A percentile compares a stretch with the other conserved stretches of the same genome.
Conservation (phyloP, 2,888 invertebrate genomes). For the Automeris io region DNA sequence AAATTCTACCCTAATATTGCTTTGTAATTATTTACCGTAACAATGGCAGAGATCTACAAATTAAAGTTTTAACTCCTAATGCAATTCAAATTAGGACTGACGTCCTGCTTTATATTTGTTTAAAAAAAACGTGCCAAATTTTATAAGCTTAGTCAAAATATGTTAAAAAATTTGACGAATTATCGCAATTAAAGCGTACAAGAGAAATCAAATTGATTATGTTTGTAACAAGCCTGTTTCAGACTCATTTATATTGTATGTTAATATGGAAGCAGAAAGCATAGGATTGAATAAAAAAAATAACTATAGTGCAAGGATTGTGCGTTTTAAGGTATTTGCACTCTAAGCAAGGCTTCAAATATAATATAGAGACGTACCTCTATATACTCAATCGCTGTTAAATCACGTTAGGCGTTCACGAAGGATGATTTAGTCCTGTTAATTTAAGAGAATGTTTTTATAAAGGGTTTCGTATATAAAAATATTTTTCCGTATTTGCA, state of each 20-base stretch:
- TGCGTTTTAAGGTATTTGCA: constrained; percentile 16
- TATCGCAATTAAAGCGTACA: background rate
- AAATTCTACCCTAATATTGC: too few species aligned
- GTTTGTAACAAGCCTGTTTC: background rate
- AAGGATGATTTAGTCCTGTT: constrained; percentile 75
- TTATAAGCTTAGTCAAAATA: background rate
- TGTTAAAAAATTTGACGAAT: background rate
- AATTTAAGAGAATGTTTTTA: constrained; percentile 29
- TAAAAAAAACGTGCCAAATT: too few species aligned
- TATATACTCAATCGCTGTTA: constrained; percentile 35
- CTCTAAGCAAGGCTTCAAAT: constrained; percentile 35
- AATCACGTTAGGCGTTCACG: constrained; percentile 72
- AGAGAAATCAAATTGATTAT: background rate
- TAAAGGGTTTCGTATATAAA: background rate
- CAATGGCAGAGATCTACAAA: too few species aligned
- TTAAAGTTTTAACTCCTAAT: too few species aligned
- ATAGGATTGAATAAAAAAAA: too few species aligned
- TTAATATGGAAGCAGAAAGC: too few species aligned
- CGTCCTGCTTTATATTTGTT: too few species aligned
- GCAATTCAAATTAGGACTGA: too few species aligned
- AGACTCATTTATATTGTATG: too few species aligned
- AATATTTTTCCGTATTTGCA: background rate
- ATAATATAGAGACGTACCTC: constrained; percentile 57
- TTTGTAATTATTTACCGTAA: too few species aligned
- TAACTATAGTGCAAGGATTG: constrained; percentile 20